Evolutionary conservation across 2,797 vertebrate genomes (phyloP), one percentile per base, ranked within the genome.

Genomic region (Sphaeramia orbicularis): DNA sequence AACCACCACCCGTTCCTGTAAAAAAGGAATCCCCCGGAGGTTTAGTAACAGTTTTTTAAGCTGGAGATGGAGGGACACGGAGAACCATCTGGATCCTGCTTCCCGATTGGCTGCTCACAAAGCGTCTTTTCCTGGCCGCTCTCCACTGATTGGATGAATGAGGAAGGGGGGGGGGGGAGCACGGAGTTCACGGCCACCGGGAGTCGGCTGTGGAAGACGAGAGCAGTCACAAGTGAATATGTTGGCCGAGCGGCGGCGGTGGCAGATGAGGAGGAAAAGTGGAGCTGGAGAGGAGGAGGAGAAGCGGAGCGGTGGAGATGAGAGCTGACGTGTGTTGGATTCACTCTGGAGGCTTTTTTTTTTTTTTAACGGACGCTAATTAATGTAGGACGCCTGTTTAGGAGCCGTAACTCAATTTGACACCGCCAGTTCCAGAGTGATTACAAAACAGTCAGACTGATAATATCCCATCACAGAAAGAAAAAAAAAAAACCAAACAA

Each of bases 21-120:
- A 30, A 14, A 52, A 49, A 19, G 77, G 65, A 79, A 60, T 24
- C 32, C 64, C 68, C 52, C 56, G 68, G 65, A 71, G 53, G 63
- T 59, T 60, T 56, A 74, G 82, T 90, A 90, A 90, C 80, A 87
- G 86, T 88, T 85, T 74, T 59, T 77, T 19, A 59, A 40, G 55
- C 73, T 24, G 62, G 81, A 38, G 66, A 81, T 47, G 62, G 30
- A 35, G 16, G 72, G 74, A 79, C 69, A 73, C 19, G 65, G 57
- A 67, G 59, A n/a, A 61, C 71, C 77, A 80, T 86, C 87, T 85
- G 85, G 75, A 76, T 58, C 18, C 64, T 59, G 81, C 64, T 76
- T 76, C 86, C 68, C 62, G 65, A 88, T 76, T 83, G 75, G 82
- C 85, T 89, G 85, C 65, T 78, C 62, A 82, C 78, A 83, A 85